Evolutionary conservation across 2,797 vertebrate species (phyloP).

Genomic region (Sebastolobus altivelis): DNA sequence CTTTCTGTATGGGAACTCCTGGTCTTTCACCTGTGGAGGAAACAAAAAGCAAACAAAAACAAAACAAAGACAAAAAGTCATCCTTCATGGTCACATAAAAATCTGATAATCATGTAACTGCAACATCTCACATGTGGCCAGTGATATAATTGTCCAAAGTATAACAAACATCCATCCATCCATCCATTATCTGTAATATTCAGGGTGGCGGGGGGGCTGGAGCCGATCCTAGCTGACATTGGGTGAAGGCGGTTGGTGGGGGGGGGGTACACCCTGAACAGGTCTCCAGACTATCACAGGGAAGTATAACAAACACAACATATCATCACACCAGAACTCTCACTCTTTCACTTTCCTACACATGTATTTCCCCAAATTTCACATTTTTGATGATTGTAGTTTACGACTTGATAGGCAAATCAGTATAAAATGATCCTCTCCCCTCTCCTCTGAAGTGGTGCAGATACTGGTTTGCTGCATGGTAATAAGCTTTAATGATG

Average conservation of each 20-base stretch:
- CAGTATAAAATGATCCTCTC: background rate
- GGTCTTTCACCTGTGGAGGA: constrained; percentile 92
- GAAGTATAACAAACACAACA: background rate
- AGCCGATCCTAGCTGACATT: too few relatives aligned
- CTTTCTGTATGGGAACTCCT: constrained; percentile 96
- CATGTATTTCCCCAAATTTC: background rate
- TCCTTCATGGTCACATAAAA: background rate
- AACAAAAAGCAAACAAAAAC: background rate
- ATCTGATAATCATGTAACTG: background rate
- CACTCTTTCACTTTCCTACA: background rate
- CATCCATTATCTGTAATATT: too few relatives aligned
- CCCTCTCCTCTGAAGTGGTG: background rate
- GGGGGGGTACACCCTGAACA: too few relatives aligned
- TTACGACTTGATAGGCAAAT: background rate
- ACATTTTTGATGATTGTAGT: background rate
- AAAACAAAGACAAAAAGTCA: background rate
- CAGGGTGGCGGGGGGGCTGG: too few relatives aligned
- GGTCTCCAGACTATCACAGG: background rate
- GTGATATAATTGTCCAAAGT: background rate
- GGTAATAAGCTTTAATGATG: constrained; percentile 27
- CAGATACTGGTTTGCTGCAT: constrained; percentile 6
- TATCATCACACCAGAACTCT: background rate
- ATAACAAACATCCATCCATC: background rate
- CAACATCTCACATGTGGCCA: background rate
- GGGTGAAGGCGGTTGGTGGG: too few relatives aligned